Percentiles rank a stretch among this genome's conserved stretches.
phyloP scores from a whole-genome alignment of 1,140 invertebrate genomes.

The Caerostris darwini region DNA sequence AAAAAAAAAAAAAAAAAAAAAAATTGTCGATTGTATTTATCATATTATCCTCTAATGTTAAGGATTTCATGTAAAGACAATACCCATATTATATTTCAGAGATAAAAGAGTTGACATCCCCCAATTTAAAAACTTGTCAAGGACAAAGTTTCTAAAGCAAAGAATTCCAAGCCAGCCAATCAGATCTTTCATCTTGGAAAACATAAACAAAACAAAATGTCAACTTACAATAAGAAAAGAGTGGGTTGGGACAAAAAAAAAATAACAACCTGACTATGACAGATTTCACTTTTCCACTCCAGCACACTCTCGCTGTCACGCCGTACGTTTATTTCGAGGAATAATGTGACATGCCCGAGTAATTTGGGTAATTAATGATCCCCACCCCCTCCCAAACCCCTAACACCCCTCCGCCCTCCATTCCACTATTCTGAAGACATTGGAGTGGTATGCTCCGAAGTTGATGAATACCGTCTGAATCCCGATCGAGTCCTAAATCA shows the following conservation, averaged over 20 bases:
- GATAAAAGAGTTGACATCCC: not conserved
- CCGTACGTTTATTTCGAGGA: slow-evolving; percentile 53
- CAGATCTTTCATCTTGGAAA: not conserved
- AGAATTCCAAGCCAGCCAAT: not conserved
- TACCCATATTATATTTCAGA: not conserved
- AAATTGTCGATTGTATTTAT: not conserved
- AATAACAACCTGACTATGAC: slow-evolving; percentile 55
- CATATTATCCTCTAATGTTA: not conserved
- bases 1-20: not conserved
- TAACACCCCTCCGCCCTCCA: not conserved
- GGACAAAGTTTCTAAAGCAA: not conserved
- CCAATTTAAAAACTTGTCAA: slow-evolving; percentile 23
- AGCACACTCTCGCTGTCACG: slow-evolving; percentile 33
- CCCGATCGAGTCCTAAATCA: slow-evolving; percentile 55
- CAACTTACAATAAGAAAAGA: not conserved
- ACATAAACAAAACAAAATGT: not conserved
- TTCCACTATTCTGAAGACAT: not conserved
- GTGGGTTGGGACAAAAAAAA: not conserved
- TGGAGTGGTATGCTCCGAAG: not conserved
- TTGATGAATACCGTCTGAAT: slow-evolving; percentile 57
- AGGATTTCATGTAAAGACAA: not conserved
- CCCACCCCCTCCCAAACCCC: not conserved
- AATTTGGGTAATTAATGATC: slow-evolving; percentile 73
- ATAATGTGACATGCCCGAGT: slow-evolving; percentile 74
- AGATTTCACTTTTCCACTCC: slow-evolving; percentile 49